Base-by-base conservation (phyloP, 1,140 invertebrate species). In the Scaptodrosophila lebanonensis region DNA sequence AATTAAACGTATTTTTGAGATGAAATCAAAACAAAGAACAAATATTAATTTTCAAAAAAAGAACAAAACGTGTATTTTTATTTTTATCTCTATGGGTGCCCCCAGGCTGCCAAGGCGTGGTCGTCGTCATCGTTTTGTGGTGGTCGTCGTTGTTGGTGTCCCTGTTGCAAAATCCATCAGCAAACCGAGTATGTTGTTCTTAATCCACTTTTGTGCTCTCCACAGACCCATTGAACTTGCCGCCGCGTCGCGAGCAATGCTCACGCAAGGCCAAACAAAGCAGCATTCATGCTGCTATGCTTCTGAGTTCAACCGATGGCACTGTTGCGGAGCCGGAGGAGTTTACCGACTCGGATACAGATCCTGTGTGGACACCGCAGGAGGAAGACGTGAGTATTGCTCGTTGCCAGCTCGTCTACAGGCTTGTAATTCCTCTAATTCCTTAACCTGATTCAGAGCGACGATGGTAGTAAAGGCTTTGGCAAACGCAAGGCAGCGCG, bases 281-380 rank as follows among this genome's bases (percentile, higher is more conserved):
- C 61, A 83, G 84, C 48, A 86, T 86, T 66, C 86, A 86, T 48
- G 72, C 71, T 48, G 72, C 71, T 22, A 50, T 84, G 22, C 71
- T 84, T 15, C 66, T 86, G 49, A 82, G 67, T 48, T 69, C 73
- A 20, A 67, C 58, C 42, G 73, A 76, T 42, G 76, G 76, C 40
- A 45, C 64, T 20, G 52, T 76, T 20, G 88, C 87, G 32, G 88
- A 89, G 50, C 88, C 88, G 6, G 79, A 85, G 32, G 88, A 90
- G 68, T 90, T 89, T 66, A 85, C 87, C 27, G 91, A 93, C 85
- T 92, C 91, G 4, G 92, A 93, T 84, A 91, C 90, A 7, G 92
- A 93, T 89, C 92, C 92, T 6, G 92, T 91, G 4, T 93, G 92
- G 92, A 92, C 91, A 12, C 92, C 92, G 3, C 89, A 90, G 40